A percentile compares a stretch with the other conserved stretches of the same genome.
Conservation (phyloP, 2,797 vertebrate species). For the Neomorphus geoffroyi region DNA sequence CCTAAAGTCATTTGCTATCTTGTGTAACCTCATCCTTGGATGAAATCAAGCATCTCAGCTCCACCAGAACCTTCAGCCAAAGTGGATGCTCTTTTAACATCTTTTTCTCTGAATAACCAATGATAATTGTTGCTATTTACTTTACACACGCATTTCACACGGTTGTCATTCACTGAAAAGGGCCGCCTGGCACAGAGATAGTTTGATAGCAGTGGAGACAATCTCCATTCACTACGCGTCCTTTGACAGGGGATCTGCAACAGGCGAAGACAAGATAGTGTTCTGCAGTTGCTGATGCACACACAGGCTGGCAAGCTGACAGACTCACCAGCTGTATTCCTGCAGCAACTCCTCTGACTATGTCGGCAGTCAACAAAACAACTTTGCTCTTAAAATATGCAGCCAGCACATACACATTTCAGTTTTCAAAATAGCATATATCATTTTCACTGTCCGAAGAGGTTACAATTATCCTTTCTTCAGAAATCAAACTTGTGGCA, state of each 20-base stretch:
- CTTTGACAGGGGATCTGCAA: background rate
- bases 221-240: background rate
- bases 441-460: background rate
- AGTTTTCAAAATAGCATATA: background rate
- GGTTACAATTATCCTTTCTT: conserved; percentile 29
- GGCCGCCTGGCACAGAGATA: background rate
- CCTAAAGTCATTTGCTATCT: background rate
- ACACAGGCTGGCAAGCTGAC: accelerated
- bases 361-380: background rate
- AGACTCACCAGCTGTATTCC: background rate
- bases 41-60: background rate
- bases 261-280: background rate
- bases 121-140: background rate
- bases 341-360: background rate
- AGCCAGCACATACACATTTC: background rate
- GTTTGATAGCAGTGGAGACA: background rate
- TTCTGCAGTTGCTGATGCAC: accelerated
- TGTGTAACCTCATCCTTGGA: background rate
- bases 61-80: background rate
- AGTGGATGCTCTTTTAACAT: background rate
- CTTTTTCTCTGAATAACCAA: background rate
- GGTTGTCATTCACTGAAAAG: background rate
- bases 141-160: background rate
- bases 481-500: conserved; percentile 64
- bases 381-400: background rate